A percentile compares a stretch with the other conserved stretches of the same genome.
Evolutionary conservation across 2,888 invertebrate species (phyloP).

Genomic region (Palloptera scutellata): DNA sequence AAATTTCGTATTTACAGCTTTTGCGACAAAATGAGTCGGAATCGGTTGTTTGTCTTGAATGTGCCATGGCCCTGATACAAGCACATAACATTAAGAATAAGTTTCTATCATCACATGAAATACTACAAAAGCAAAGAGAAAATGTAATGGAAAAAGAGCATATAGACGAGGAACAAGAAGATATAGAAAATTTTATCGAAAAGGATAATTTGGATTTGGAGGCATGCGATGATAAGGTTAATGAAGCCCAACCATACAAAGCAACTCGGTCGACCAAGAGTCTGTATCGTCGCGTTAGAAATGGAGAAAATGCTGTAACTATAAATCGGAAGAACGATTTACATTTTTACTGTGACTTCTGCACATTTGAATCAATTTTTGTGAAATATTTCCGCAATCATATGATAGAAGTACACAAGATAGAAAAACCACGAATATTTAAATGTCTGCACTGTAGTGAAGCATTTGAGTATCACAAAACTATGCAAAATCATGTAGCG

Average conservation of each 20-base stretch:
- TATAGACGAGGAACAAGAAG: neutral
- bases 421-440: slow-evolving; percentile 24
- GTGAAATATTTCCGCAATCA: slow-evolving; percentile 16
- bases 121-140: neutral
- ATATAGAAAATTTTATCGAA: no score
- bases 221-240: no score
- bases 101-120: slow-evolving; percentile 11
- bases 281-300: slow-evolving; percentile 13
- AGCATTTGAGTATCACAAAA: slow-evolving; percentile 18
- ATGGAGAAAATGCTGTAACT: slow-evolving; percentile 11
- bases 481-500: slow-evolving; percentile 16
- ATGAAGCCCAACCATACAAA: neutral
- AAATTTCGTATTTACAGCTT: neutral
- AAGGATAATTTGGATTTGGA: no score
- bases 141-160: neutral
- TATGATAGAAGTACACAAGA: slow-evolving; percentile 14
- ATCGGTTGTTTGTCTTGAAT: slow-evolving; percentile 21
- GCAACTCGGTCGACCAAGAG: neutral
- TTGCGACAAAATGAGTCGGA: neutral
- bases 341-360: slow-evolving; percentile 23
- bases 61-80: slow-evolving; percentile 25
- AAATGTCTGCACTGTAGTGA: slow-evolving; percentile 18
- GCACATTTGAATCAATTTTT: slow-evolving; percentile 17
- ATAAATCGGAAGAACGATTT: slow-evolving; percentile 18
- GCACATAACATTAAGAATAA: slow-evolving; percentile 24